A percentile compares a stretch with the other conserved stretches of the same genome.
phyloP scores from a whole-genome alignment of 1,140 invertebrate genomes.

The Drosophila sechellia region DNA sequence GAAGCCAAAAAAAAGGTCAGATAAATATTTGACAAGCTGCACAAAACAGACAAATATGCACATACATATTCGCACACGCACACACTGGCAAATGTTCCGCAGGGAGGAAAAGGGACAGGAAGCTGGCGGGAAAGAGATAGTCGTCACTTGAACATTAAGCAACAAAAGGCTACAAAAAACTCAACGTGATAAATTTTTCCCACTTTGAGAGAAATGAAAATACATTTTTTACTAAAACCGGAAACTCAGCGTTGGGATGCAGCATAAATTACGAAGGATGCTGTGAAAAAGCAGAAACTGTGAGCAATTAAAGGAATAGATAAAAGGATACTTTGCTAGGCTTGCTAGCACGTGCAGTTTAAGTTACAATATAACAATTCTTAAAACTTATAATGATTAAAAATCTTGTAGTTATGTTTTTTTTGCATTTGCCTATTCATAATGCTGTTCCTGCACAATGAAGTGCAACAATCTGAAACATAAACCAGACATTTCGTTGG shows the following conservation, averaged over 20 bases:
- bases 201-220: conserved; percentile 41
- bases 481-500: conserved; percentile 22
- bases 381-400: not conserved
- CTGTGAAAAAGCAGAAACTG: not conserved
- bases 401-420: no score
- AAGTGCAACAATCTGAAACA: conserved; percentile 9
- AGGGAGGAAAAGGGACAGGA: not conserved
- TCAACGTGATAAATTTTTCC: conserved; percentile 53
- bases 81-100: conserved; percentile 27
- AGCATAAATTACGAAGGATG: conserved; percentile 25
- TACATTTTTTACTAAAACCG: conserved; percentile 39
- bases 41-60: conserved; percentile 43
- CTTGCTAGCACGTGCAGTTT: no score
- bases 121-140: conserved; percentile 2
- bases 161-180: conserved; percentile 39
- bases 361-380: not conserved
- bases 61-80: conserved; percentile 16
- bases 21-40: conserved; percentile 68
- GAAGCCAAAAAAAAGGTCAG: conserved; percentile 44
- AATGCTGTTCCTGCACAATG: not conserved
- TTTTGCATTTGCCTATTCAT: not conserved
- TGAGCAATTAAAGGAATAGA: conserved; percentile 18
- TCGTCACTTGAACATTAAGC: conserved; percentile 55
- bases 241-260: conserved; percentile 15
- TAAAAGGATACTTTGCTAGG: not conserved